Percentiles rank a stretch among this genome's conserved stretches.
Evolutionary conservation across 2,888 invertebrate genomes (phyloP).

Genomic region (Harmothoe impar): DNA sequence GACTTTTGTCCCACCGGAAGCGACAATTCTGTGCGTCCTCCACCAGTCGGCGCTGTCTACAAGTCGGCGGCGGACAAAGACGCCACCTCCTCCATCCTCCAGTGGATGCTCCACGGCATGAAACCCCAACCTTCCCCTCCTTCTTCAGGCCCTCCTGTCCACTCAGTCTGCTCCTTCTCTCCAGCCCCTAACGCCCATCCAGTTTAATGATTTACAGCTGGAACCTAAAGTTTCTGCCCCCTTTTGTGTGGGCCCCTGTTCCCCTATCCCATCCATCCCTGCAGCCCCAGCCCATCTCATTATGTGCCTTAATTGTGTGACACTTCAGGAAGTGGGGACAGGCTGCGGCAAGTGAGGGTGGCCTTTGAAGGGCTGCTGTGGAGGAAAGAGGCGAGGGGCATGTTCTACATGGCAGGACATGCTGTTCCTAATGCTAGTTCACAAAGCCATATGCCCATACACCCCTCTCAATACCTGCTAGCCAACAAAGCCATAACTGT

Average conservation of each 20-base stretch:
- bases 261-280: neutral
- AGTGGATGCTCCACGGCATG: too few relatives aligned
- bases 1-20: neutral
- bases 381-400: neutral
- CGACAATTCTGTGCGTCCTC: neutral
- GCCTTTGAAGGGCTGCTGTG: neutral
- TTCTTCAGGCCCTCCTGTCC: neutral
- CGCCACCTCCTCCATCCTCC: neutral
- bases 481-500: too few relatives aligned
- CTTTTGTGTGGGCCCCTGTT: neutral
- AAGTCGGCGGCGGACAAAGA: neutral
- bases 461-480: too few relatives aligned
- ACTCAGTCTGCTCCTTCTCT: neutral
- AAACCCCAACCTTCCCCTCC: neutral
- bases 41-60: neutral
- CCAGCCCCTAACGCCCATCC: neutral
- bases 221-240: neutral
- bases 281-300: neutral
- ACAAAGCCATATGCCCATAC: too few relatives aligned
- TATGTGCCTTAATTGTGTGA: conserved; percentile 26
- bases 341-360: neutral
- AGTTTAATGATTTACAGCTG: conserved; percentile 18
- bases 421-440: too few relatives aligned
- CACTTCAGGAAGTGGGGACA: conserved; percentile 18
- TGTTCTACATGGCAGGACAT: neutral